phyloP scores from a whole-genome alignment of 2,888 invertebrate species.

The Steinernema carpocapsae region DNA sequence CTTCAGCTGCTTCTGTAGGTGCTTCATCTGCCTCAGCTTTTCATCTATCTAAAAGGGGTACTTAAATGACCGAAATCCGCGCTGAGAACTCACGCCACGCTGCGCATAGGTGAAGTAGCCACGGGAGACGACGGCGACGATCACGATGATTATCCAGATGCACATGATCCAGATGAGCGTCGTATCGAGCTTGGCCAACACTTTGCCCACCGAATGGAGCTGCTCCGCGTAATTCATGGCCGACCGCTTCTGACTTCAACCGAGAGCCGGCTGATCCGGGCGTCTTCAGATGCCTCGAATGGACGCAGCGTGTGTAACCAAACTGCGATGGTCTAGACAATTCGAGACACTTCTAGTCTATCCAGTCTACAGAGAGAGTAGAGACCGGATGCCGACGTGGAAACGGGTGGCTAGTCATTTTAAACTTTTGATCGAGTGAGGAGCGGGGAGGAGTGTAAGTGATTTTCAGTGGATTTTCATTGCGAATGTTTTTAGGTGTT shows the following conservation, averaged over 20 bases:
- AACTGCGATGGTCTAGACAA: too few relatives aligned
- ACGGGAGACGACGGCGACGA: neutral
- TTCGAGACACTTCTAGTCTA: too few relatives aligned
- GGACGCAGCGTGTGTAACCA: too few relatives aligned
- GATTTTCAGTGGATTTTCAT: too few relatives aligned
- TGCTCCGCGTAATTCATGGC: neutral
- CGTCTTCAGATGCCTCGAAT: neutral
- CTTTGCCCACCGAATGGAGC: neutral
- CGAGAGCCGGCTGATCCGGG: neutral
- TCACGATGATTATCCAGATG: neutral
- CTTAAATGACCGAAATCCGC: neutral
- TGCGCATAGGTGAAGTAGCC: neutral
- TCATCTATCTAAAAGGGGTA: neutral
- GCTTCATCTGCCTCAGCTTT: conserved; percentile 6
- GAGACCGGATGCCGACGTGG: too few relatives aligned
- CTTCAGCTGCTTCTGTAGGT: conserved; percentile 1
- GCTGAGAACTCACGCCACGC: neutral
- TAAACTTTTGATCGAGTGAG: too few relatives aligned
- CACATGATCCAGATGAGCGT: neutral
- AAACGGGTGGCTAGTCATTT: too few relatives aligned
- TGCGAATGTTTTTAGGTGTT: too few relatives aligned
- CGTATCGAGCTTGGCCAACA: neutral
- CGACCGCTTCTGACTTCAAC: neutral
- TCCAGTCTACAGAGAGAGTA: too few relatives aligned
- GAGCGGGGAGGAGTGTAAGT: too few relatives aligned